phyloP scores from a whole-genome alignment of 1,140 invertebrate species.

The Ips typographus region DNA sequence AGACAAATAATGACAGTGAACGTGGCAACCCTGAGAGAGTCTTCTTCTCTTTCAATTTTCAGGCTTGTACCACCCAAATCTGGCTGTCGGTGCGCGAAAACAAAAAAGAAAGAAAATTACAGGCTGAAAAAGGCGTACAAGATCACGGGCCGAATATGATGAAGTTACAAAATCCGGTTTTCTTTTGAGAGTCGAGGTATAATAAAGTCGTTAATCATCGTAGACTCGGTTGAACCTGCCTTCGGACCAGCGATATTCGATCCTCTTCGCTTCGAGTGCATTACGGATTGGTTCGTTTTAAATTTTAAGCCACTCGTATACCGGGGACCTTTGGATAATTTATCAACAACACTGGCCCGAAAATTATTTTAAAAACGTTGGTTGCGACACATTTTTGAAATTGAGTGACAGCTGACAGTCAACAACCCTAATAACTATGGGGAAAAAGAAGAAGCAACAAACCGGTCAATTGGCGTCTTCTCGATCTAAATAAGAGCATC shows the following conservation, averaged over 20 bases:
- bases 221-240: conserved; percentile 37
- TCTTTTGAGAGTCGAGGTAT: conserved; percentile 38
- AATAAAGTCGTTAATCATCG: conserved; percentile 49
- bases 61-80: neutral
- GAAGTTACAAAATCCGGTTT: conserved; percentile 48
- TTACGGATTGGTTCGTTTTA: conserved; percentile 2
- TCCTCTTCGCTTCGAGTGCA: conserved; percentile 18
- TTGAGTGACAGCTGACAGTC: too few relatives aligned
- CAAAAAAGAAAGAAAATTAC: conserved; percentile 15
- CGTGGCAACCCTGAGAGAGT: too few relatives aligned
- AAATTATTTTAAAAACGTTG: too few relatives aligned
- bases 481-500: conserved; percentile 1
- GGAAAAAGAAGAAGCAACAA: neutral
- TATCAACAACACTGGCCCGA: too few relatives aligned
- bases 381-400: too few relatives aligned
- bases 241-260: conserved; percentile 39
- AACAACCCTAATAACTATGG: too few relatives aligned
- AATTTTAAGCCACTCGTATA: neutral
- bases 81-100: neutral
- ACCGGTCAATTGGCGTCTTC: neutral
- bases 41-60: neutral
- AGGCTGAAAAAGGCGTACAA: conserved; percentile 24
- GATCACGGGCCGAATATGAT: conserved; percentile 38
- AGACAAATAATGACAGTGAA: too few relatives aligned
- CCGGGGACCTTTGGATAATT: too few relatives aligned